Conservation (phyloP, 2,888 invertebrate species). For the Stramonita haemastoma region DNA sequence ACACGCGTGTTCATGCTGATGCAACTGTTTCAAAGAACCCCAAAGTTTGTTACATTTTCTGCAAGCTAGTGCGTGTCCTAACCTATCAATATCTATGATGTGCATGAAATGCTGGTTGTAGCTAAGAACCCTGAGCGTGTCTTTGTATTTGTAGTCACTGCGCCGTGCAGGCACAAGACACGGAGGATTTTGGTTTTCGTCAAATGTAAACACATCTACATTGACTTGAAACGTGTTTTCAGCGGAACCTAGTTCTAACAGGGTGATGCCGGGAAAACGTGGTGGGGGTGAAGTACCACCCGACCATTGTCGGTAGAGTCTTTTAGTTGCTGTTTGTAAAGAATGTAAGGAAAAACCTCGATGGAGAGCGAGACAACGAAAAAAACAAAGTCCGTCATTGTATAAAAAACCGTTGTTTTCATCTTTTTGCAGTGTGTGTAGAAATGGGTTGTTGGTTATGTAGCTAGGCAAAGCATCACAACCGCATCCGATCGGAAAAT, state of each 20-base stretch:
- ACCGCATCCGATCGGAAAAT: neutral
- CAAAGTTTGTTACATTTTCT: neutral
- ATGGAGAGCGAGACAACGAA: neutral
- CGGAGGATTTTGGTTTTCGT: neutral
- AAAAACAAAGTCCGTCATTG: slow-evolving; percentile 2
- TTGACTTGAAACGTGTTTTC: neutral
- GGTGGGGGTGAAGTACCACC: neutral
- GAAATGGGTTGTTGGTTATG: neutral
- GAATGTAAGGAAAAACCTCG: neutral
- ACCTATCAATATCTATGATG: neutral
- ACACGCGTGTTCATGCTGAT: slow-evolving; percentile 17
- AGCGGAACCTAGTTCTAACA: neutral
- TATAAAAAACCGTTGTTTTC: neutral
- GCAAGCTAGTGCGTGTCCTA: neutral
- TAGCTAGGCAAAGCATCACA: neutral
- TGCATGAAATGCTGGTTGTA: neutral
- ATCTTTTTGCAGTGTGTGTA: neutral
- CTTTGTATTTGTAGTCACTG: neutral
- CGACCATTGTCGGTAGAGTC: neutral
- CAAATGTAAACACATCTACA: slow-evolving; percentile 9
- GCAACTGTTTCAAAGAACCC: neutral
- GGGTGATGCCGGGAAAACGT: neutral
- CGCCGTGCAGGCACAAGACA: neutral
- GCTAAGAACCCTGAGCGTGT: neutral
- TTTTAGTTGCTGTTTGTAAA: neutral